These are phyloP conservation scores for Myiothlypis coronata DNA, from an alignment of 2,797 vertebrate genomes.

Conservation along the genomic window DNA sequence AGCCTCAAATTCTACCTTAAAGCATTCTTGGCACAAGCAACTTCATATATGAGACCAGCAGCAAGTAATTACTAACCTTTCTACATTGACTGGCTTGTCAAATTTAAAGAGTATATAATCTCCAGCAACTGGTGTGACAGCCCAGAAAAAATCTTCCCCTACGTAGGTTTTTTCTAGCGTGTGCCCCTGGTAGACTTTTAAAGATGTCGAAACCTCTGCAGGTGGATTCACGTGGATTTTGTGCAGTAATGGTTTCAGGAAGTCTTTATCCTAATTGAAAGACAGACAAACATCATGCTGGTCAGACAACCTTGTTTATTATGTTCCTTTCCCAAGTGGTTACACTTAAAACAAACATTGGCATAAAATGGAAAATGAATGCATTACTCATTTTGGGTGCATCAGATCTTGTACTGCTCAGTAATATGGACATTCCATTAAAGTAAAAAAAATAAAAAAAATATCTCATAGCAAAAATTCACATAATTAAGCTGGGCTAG, in stretches of 20 bases:
- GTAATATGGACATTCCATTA: background rate
- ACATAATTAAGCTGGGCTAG: background rate
- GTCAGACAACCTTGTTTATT: slow-evolving; percentile 28
- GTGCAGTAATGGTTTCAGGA: slow-evolving; percentile 95
- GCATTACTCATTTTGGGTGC: background rate
- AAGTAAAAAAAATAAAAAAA: background rate
- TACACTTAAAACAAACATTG: slow-evolving; percentile 3
- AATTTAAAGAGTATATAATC: slow-evolving; percentile 97
- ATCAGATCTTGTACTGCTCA: background rate
- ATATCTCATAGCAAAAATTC: background rate
- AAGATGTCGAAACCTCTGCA: slow-evolving; percentile 95
- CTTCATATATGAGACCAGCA: background rate
- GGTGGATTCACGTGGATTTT: slow-evolving; percentile 97
- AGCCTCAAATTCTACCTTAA: background rate
- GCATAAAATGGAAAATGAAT: background rate
- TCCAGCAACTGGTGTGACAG: slow-evolving; percentile 88
- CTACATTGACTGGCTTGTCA: slow-evolving; percentile 91
- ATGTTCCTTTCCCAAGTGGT: background rate
- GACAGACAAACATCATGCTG: slow-evolving; percentile 32
- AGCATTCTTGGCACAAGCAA: background rate
- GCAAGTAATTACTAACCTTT: slow-evolving; percentile 80
- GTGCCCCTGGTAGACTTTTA: slow-evolving; percentile 98
- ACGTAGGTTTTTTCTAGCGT: slow-evolving; percentile 94
- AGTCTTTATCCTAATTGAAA: slow-evolving; percentile 91
- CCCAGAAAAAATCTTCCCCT: slow-evolving; percentile 99